Evolutionary conservation across 2,113 vertebrate genomes (phyloP), one percentile per base, ranked within the genome.

Genomic region (Chionomys nivalis): DNA sequence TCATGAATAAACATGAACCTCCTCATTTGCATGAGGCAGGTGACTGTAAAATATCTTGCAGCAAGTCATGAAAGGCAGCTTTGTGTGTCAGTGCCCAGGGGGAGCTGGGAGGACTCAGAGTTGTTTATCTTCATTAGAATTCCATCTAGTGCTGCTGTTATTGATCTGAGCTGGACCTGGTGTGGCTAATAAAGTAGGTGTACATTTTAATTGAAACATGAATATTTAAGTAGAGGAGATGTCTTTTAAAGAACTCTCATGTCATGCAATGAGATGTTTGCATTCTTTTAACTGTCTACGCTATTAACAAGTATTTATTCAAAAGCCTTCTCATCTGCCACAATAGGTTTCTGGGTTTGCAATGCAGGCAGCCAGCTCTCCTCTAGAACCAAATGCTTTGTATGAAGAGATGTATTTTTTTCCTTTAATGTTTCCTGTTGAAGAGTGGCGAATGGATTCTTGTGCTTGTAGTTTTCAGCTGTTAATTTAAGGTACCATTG

Each of bases 21-120:
- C 72, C 70, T 81, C 70, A 96, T 97, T 97, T 97, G 95, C 97
- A 97, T 97, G 97, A 97, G 97, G 96, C 96, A 96, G 97, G 97
- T 97, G 97, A 97, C 96, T 97, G 97, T 97, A 94, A 96, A 97
- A 87, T 96, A 96, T 96, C 96, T 96, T 21, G 90, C 82, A 96
- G 94, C 92, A 58, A 91, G 89, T 86, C 52, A 93, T 97, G 97
- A 97, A 98, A 97, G 97, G 97, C 58, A 77, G 97, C 97, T 97
- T 94, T 97, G 92, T 97, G 81, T 63, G 2, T 77, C 63, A 1
- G 33, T 49, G 88, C 95, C 90, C 92, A 87, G 86, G 97, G 97
- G 82, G 44, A 82, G 85, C 94, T 42, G 93, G 89, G 82, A 49
- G 81, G 73, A 88, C 94, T 76, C 85, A 0, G 68, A 0, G 47